Evolutionary conservation across 2,113 vertebrate genomes (phyloP).

Genomic region (Rattus rattus): DNA sequence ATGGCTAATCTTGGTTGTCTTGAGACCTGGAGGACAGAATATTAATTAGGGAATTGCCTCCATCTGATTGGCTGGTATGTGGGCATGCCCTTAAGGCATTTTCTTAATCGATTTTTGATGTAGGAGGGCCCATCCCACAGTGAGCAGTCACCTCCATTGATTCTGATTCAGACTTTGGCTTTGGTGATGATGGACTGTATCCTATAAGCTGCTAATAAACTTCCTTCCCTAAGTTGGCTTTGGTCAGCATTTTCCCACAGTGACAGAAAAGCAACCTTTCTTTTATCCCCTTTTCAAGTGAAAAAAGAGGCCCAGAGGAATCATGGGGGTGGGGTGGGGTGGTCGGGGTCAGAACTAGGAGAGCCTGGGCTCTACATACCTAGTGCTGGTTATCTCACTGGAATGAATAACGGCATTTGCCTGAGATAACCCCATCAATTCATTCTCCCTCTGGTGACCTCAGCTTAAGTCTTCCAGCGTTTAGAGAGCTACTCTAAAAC

Average conservation of each 20-base stretch:
- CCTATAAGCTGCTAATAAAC: not conserved
- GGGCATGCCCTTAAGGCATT: not conserved
- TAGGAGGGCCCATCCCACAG: not conserved
- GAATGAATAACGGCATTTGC: not conserved
- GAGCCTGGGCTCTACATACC: not conserved
- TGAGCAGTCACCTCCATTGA: not conserved
- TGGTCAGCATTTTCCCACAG: not conserved
- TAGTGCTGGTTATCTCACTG: not conserved
- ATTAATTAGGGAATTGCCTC: not conserved
- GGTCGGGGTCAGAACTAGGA: not conserved
- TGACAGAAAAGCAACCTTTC: not conserved
- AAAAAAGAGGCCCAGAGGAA: not conserved
- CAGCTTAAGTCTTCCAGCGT: not conserved
- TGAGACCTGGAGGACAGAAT: not conserved
- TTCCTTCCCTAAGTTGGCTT: not conserved
- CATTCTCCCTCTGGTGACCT: not conserved
- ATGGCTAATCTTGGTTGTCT: not conserved
- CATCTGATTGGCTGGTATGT: not conserved
- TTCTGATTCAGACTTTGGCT: not conserved
- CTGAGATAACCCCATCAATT: not conserved
- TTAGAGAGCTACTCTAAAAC: not conserved
- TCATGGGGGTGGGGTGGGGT: no score
- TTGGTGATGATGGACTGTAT: not conserved
- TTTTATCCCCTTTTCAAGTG: not conserved
- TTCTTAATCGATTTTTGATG: not conserved